Conservation (phyloP, 1,140 invertebrate genomes). For the Tetramorium simillimum region DNA sequence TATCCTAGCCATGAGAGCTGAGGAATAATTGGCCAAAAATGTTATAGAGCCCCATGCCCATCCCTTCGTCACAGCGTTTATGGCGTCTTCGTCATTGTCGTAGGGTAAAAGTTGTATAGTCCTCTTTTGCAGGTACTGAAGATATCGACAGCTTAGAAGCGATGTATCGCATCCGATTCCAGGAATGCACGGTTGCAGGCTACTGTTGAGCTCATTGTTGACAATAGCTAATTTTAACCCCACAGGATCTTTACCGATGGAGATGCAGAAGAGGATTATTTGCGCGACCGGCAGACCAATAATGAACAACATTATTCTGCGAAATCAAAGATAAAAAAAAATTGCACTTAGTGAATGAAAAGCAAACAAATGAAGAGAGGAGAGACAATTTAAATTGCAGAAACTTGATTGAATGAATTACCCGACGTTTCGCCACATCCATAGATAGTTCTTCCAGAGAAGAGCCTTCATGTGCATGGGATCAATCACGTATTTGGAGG, state of each 20-base stretch:
- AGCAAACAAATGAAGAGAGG: background rate
- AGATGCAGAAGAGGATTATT: conserved; percentile 97
- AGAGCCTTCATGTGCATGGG: conserved; percentile 92
- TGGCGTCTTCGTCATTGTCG: conserved; percentile 86
- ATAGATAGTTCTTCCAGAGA: conserved; percentile 96
- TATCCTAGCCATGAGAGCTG: conserved; percentile 90
- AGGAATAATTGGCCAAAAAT: conserved; percentile 94
- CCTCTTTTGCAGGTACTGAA: conserved; percentile 89
- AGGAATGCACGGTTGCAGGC: conserved; percentile 84
- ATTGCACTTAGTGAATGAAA: background rate
- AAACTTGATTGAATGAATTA: conserved; percentile 82
- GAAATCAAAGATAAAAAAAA: conserved; percentile 68
- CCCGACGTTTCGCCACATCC: conserved; percentile 96
- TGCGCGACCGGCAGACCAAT: conserved; percentile 96
- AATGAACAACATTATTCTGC: conserved; percentile 95
- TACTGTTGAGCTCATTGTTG: conserved; percentile 91
- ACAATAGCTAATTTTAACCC: conserved; percentile 94
- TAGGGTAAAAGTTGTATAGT: conserved; percentile 87
- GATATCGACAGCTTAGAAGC: conserved; percentile 91
- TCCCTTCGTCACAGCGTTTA: conserved; percentile 89
- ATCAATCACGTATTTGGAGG: conserved; percentile 87
- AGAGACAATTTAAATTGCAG: background rate
- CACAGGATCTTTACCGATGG: conserved; percentile 96
- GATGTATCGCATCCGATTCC: conserved; percentile 88
- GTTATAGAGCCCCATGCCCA: conserved; percentile 93